A percentile compares a stretch with the other conserved stretches of the same genome.
These are phyloP conservation scores for Drosophila sordidapex DNA, from an alignment of 2,888 invertebrate species.

Conservation along the genomic window DNA sequence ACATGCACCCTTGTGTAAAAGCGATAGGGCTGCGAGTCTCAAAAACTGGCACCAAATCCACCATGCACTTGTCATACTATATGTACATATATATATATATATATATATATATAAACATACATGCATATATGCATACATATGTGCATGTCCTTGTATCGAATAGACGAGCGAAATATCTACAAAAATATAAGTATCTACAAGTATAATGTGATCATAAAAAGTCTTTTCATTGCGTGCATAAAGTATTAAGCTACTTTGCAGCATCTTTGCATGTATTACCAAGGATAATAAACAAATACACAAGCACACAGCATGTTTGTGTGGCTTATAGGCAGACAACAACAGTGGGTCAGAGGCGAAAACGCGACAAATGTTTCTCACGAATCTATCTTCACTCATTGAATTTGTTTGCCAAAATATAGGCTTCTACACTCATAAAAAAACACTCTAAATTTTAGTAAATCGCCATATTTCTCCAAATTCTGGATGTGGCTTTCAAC, in stretches of 20 bases:
- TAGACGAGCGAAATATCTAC: conserved; percentile 57
- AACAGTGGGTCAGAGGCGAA: conserved; percentile 34
- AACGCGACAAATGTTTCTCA: not conserved
- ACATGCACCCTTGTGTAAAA: conserved; percentile 75
- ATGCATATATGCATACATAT: conserved; percentile 6
- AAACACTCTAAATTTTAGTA: not conserved
- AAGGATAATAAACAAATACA: conserved; percentile 74
- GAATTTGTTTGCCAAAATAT: not conserved
- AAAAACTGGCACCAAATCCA: conserved; percentile 24
- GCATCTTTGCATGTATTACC: conserved; percentile 80
- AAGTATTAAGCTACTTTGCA: conserved; percentile 83
- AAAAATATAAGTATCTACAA: conserved; percentile 76
- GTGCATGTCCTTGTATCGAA: conserved; percentile 56
- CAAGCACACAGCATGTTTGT: conserved; percentile 7
- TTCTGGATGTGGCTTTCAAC: not conserved
- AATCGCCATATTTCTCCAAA: not conserved
- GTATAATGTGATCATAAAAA: conserved; percentile 83
- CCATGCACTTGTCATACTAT: conserved; percentile 16
- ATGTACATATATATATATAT: not conserved
- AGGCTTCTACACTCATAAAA: not conserved
- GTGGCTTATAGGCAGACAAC: conserved; percentile 27
- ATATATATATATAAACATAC: not conserved
- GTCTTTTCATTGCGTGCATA: conserved; percentile 82
- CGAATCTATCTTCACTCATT: not conserved
- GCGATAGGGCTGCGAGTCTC: conserved; percentile 56